A percentile compares a stretch with the other conserved stretches of the same genome.
Conservation (phyloP, 2,888 invertebrate genomes). For the Ditula angustiorana region DNA sequence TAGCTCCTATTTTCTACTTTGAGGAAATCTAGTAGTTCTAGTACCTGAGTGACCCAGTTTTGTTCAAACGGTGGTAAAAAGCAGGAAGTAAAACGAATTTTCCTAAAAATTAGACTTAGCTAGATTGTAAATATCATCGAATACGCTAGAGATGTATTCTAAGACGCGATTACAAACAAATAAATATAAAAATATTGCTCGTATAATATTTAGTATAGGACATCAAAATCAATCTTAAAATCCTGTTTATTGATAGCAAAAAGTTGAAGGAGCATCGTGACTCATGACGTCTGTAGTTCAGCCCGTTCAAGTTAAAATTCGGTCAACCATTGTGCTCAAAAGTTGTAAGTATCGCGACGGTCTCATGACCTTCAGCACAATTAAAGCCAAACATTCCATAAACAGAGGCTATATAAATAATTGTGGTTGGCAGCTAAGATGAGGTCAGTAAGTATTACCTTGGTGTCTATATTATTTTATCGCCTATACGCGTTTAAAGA, state of each 20-base stretch:
- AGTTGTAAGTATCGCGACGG: conserved; percentile 4
- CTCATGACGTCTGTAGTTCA: too few species aligned
- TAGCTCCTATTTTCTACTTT: not conserved
- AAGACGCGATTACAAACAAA: too few species aligned
- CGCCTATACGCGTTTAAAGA: not conserved
- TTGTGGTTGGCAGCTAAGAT: conserved; percentile 3
- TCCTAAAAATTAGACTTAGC: too few species aligned
- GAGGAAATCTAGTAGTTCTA: too few species aligned
- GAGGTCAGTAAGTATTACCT: conserved; percentile 6
- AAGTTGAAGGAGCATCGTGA: not conserved
- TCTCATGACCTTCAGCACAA: conserved; percentile 33
- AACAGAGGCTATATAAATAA: conserved; percentile 36
- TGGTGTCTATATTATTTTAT: not conserved
- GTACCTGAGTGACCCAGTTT: too few species aligned
- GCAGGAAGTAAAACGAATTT: too few species aligned
- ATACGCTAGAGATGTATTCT: too few species aligned
- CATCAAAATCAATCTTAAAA: not conserved
- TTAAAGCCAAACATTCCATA: conserved; percentile 35
- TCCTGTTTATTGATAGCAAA: not conserved
- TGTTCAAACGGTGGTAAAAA: too few species aligned
- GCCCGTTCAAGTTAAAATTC: not conserved
- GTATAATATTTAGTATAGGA: too few species aligned
- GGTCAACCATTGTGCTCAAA: conserved; percentile 1
- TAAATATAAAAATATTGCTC: too few species aligned
- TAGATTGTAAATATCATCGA: too few species aligned